phyloP scores from a whole-genome alignment of 2,888 invertebrate species.

The Pammene aurita region DNA sequence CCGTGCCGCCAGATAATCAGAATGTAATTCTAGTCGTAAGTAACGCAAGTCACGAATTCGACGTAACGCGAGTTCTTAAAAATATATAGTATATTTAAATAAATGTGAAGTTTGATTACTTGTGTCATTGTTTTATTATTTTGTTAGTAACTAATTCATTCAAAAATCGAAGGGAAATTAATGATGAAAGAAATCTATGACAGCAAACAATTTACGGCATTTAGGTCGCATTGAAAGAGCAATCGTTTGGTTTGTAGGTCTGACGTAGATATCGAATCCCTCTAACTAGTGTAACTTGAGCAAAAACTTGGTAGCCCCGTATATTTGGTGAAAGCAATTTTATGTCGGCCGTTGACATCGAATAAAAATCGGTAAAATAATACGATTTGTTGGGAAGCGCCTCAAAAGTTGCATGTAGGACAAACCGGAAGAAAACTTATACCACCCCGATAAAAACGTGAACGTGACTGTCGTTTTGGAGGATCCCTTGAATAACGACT shows the following conservation, averaged over 20 bases:
- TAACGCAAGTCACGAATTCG: too few species aligned
- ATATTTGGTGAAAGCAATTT: constrained; percentile 18
- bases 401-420: constrained; percentile 28
- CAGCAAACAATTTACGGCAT: constrained; percentile 32
- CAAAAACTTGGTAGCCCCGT: constrained; percentile 33
- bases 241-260: neutral
- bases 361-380: constrained; percentile 18
- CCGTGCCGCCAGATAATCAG: too few species aligned
- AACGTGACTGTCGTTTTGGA: too few species aligned
- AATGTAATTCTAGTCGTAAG: too few species aligned
- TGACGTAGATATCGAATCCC: constrained; percentile 23
- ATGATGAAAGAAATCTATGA: too few species aligned
- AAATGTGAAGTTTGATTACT: too few species aligned
- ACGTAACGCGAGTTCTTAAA: too few species aligned
- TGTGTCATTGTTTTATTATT: too few species aligned
- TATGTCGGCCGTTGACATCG: constrained; percentile 34
- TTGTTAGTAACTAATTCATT: too few species aligned
- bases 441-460: neutral
- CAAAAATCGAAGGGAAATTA: too few species aligned
- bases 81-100: too few species aligned
- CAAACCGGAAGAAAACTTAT: constrained; percentile 17
- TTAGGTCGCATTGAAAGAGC: constrained; percentile 18
- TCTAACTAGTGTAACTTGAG: neutral
- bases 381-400: constrained; percentile 26
- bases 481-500: too few species aligned